A percentile compares a stretch with the other conserved stretches of the same genome.
Evolutionary conservation across 2,113 vertebrate species (phyloP).

Genomic region (Clarias macrocephalus): DNA sequence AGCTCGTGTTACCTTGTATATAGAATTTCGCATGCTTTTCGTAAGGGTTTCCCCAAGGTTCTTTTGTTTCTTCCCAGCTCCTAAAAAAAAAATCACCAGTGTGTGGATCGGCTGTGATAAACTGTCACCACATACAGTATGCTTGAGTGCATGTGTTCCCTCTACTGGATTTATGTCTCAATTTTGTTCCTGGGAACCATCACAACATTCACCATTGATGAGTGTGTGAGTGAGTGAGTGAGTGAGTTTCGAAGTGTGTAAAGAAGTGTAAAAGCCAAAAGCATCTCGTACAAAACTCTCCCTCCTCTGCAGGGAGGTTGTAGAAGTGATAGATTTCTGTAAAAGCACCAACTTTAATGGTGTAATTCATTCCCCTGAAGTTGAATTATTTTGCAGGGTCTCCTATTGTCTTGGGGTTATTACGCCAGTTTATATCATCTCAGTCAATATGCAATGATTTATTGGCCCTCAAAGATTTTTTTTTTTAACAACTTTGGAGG

Average conservation of each 20-base stretch:
- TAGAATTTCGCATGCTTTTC: neutral
- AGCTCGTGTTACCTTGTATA: neutral
- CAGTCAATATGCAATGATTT: constrained; percentile 48
- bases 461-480: constrained; percentile 47
- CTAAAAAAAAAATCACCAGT: neutral
- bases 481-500: constrained; percentile 41
- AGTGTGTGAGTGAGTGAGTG: neutral
- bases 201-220: neutral
- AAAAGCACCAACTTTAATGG: constrained; percentile 44
- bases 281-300: neutral
- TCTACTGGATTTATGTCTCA: neutral
- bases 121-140: neutral
- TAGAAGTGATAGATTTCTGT: constrained; percentile 42
- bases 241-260: neutral
- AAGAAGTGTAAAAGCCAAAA: neutral
- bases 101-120: neutral
- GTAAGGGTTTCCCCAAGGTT: neutral
- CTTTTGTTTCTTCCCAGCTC: neutral
- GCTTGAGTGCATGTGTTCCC: neutral
- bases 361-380: constrained; percentile 27
- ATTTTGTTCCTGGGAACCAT: neutral
- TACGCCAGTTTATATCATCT: constrained; percentile 54
- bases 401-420: constrained; percentile 51
- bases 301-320: constrained; percentile 8
- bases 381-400: constrained; percentile 48